Percentiles rank a stretch among this genome's conserved stretches.
Evolutionary conservation across 2,888 invertebrate species (phyloP).

Genomic region (Dolichomitus sp.): DNA sequence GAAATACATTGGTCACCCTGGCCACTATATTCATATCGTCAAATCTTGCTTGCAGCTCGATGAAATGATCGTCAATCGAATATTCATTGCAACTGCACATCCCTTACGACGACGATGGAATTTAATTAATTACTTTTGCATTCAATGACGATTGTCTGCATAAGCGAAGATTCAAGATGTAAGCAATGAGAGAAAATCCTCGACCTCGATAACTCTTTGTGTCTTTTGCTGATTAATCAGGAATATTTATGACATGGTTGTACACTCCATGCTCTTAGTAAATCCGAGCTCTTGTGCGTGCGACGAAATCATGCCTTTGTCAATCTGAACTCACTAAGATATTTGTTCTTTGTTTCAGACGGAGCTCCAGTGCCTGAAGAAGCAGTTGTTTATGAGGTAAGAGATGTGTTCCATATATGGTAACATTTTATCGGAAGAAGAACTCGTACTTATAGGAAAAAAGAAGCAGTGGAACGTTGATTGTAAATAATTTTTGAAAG

Average conservation of each 20-base stretch:
- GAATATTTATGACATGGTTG: conserved; percentile 12
- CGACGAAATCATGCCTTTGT: neutral
- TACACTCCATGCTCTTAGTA: neutral
- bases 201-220: conserved; percentile 7
- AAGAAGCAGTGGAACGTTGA: no score
- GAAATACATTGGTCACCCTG: conserved; percentile 6
- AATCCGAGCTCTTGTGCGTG: neutral
- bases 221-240: conserved; percentile 2
- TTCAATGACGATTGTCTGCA: conserved; percentile 23
- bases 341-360: conserved; percentile 78
- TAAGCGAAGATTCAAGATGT: neutral
- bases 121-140: conserved; percentile 30
- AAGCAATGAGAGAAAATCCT: neutral
- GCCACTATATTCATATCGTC: neutral
- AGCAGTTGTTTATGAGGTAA: conserved; percentile 77
- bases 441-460: neutral
- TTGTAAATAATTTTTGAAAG: no score
- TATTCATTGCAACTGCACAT: neutral
- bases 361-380: conserved; percentile 79
- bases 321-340: conserved; percentile 26
- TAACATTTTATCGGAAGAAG: no score
- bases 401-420: conserved; percentile 35
- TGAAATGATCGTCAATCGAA: conserved; percentile 5
- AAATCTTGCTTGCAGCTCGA: conserved; percentile 11
- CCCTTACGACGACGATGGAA: neutral